Conservation (phyloP, 2,113 vertebrate genomes). For the Vanacampus margaritifer region DNA sequence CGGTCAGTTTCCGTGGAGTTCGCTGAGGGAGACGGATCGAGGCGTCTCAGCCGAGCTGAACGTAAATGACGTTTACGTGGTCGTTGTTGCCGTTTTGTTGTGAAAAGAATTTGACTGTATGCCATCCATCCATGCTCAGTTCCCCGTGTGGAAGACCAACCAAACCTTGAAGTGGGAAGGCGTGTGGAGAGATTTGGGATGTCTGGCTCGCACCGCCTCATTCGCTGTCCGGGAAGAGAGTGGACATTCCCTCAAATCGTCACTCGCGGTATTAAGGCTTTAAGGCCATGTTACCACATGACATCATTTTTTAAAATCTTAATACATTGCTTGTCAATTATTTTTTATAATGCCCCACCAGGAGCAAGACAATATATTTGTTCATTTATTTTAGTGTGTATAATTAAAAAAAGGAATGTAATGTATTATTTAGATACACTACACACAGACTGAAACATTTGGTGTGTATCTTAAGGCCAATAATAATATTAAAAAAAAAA, state of each 20-base stretch:
- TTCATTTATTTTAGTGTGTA: no score
- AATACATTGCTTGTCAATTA: no score
- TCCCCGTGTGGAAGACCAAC: constrained; percentile 89
- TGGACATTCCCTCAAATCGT: constrained; percentile 94
- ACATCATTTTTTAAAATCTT: not conserved
- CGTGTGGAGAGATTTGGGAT: constrained; percentile 93
- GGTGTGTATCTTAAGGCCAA: no score
- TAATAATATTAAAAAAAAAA: no score
- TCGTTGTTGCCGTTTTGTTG: not conserved
- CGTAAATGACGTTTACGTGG: constrained; percentile 64
- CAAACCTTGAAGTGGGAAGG: constrained; percentile 94
- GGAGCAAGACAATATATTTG: no score
- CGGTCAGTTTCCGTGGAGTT: constrained; percentile 98
- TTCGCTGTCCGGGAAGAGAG: constrained; percentile 93
- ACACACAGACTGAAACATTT: no score
- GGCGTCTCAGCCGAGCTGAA: constrained; percentile 87
- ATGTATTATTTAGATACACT: no score
- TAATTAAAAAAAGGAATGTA: no score
- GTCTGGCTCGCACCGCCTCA: constrained; percentile 86
- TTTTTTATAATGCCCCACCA: no score
- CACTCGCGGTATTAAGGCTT: constrained; percentile 79
- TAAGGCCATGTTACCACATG: not conserved
- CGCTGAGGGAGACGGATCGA: constrained; percentile 91
- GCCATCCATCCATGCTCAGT: constrained; percentile 62
- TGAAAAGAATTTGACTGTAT: not conserved